Percentiles rank a stretch among this genome's conserved stretches.
phyloP scores from a whole-genome alignment of 2,113 vertebrate genomes.

The Eonycteris spelaea region DNA sequence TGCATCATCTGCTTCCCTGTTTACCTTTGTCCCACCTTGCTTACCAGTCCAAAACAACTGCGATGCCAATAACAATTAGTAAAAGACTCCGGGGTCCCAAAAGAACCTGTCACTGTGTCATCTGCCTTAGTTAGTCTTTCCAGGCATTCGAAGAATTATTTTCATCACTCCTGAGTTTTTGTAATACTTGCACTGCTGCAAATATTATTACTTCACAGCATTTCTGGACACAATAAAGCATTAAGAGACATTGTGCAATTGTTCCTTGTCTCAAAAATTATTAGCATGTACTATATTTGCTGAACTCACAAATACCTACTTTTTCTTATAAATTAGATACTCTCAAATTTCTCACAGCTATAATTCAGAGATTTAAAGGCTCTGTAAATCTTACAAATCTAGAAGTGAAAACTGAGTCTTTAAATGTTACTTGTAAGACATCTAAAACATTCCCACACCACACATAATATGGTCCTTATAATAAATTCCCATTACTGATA shows the following conservation, averaged over 20 bases:
- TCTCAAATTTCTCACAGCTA: neutral
- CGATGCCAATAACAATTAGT: neutral
- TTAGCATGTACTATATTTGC: neutral
- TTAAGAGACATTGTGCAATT: neutral
- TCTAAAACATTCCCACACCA: neutral
- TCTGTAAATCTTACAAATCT: neutral
- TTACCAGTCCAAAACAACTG: neutral
- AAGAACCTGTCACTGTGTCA: neutral
- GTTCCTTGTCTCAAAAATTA: neutral
- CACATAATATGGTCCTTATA: neutral
- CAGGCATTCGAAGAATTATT: neutral
- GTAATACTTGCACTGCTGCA: neutral
- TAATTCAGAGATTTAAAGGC: neutral
- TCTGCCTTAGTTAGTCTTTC: neutral
- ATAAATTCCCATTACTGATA: neutral
- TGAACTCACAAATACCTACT: neutral
- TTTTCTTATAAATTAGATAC: neutral
- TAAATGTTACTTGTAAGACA: neutral
- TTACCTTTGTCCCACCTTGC: conserved; percentile 35
- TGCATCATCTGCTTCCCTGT: neutral
- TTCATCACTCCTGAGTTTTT: neutral
- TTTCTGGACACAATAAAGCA: neutral
- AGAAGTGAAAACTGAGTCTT: conserved; percentile 2
- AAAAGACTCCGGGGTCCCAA: neutral
- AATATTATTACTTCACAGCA: neutral